Base-by-base conservation (phyloP, 2,113 vertebrate species). In the Oceanodroma tethys region DNA sequence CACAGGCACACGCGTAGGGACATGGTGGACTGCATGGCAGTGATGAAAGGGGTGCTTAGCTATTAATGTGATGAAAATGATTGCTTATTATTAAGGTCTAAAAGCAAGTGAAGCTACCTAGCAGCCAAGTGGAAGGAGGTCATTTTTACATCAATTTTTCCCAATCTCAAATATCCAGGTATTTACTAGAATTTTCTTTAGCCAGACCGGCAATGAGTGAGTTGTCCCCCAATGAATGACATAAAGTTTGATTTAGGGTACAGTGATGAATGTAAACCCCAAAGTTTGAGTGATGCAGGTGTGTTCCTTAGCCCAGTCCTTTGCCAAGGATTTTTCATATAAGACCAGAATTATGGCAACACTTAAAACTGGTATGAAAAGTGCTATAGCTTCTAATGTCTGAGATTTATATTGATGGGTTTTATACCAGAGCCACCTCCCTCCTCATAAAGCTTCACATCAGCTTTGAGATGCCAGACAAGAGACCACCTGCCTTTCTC, bases 401-500 rank as follows among this genome's bases (percentile, higher is more conserved):
- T 83, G 42, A 45, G 84, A 75, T 83, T 75, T 85, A 40, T 71
- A 34, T 30, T 52, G 63, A 90, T 58, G 30, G 71, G 17, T 22
- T 75, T 79, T 88, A 67, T 82, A 55, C 27, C 48, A 45, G 55
- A 74, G 89, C 82, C 45, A 88, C 68, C 71, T 70, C 66, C 42
- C 90, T 95, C 79, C 82, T 72, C 66, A 47, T 47, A 71, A 90
- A 97, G 43, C 79, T 72, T 70, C 75, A 81, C 52, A 43, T 93
- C 65, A 55, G 40, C 53, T 86, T 72, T 71, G 90, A 90, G 86
- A 66, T 78, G 71, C 88, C 87, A 83, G 90, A 70, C 88, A 80
- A 78, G 93, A 74, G 90, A 86, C 95, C 92, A 94, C 96, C 83
- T 96, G 95, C 72, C 82, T 71, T 59, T 38, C 75, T 76, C 67